Evolutionary conservation across 2,797 vertebrate species (phyloP).

Genomic region (Alcedo quadribrachys): DNA sequence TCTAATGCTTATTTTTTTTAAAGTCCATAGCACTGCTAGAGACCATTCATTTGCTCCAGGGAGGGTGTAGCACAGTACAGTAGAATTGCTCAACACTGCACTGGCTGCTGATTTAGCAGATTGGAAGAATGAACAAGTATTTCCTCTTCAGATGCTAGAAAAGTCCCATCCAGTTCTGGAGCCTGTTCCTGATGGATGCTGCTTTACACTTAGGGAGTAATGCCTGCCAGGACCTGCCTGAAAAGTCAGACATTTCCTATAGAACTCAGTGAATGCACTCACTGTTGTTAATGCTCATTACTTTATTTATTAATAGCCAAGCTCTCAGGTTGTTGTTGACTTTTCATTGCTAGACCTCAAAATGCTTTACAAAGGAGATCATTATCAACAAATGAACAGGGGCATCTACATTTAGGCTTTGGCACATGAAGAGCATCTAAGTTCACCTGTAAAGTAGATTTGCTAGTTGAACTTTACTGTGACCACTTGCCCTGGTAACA

Average conservation of each 20-base stretch:
- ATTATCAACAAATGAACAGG: conserved; percentile 12
- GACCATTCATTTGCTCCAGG: not conserved
- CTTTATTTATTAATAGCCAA: conserved; percentile 18
- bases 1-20: not conserved
- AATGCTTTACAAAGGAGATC: conserved; percentile 14
- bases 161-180: not conserved
- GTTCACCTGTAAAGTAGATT: not conserved
- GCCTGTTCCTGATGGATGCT: not conserved
- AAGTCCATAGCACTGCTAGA: not conserved
- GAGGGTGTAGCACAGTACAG: not conserved
- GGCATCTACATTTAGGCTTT: not conserved
- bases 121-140: not conserved
- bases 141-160: not conserved
- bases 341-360: conserved; percentile 11
- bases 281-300: not conserved
- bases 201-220: not conserved
- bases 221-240: not conserved
- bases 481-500: not conserved
- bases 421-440: not conserved
- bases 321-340: not conserved
- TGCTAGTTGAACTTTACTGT: not conserved
- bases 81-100: not conserved
- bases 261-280: not conserved
- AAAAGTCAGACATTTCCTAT: not conserved
- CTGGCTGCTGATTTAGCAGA: not conserved